Conservation (phyloP, 2,888 invertebrate species). For the Acrobasis suavella region DNA sequence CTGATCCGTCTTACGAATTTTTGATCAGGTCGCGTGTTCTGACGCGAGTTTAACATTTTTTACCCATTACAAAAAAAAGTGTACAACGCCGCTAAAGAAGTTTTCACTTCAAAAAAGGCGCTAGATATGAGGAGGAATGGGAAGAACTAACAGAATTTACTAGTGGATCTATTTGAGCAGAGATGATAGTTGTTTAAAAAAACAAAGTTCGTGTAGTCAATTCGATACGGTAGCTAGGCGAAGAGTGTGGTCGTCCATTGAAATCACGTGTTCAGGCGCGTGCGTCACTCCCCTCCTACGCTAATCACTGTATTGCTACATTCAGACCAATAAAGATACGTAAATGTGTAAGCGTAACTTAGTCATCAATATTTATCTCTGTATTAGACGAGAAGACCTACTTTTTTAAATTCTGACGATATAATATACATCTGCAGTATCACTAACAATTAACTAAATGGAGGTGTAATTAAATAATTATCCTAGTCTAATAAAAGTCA, state of each 20-base stretch:
- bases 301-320: background rate
- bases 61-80: too few species aligned
- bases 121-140: too few species aligned
- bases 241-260: background rate
- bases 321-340: background rate
- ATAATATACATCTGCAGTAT: background rate
- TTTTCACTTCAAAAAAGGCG: too few species aligned
- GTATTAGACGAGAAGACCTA: background rate
- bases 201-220: background rate
- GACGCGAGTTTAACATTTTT: too few species aligned
- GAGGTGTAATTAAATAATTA: background rate
- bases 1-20: too few species aligned
- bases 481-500: conserved; percentile 28
- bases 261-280: background rate
- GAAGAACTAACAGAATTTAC: too few species aligned
- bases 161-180: too few species aligned
- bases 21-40: too few species aligned
- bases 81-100: too few species aligned
- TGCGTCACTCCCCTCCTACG: background rate
- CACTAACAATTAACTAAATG: background rate
- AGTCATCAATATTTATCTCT: background rate
- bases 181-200: too few species aligned
- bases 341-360: background rate
- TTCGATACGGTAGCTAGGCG: background rate
- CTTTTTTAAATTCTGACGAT: too few species aligned